Evolutionary conservation across 2,797 vertebrate species (phyloP), one percentile per base, ranked within the genome.

Genomic region (Varecia variegata): DNA sequence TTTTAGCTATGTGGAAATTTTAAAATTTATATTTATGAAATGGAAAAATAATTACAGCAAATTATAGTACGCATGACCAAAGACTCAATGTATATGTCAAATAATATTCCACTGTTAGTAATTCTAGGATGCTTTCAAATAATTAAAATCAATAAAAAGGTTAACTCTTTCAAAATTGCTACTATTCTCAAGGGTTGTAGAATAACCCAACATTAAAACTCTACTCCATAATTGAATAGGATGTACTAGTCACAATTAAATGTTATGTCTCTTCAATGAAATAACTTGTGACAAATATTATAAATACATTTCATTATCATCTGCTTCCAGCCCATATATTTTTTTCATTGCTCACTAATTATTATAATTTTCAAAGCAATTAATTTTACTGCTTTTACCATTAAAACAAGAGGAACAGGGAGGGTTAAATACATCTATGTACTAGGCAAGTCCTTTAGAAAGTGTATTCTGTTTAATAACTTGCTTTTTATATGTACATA

Each of bases 291-390:
- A 74, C 10, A 81, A 93, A 81, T 65, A 67, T 56, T 88, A 67
- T 68, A 85, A 88, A 70, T 56, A 25, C 18, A 54, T 27, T 70
- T 0, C 2, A 70, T 70, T 85, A 56, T 85, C 67, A 89, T 65
- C 40, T 58, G 47, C 5, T 82, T 89, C 17, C 5, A 81, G 58
- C 14, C 20, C 50, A 6, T 77, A 2, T 15, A 20, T 62, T 83
- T 86, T 84, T 65, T 3, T 20, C 68, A 0, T 80, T 88, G 20
- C 32, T 47, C 15, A 84, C 40, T 45, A 43, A 4, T 54, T 56
- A 81, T 86, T 87, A 47, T 93, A 91, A 60, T 40, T 68, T 73
- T 70, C 38, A 91, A 93, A 65, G n/a, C 21, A 95, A 90, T 93
- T 87, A 84, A 62, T 88, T 94, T 88, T n/a, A 62, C 7, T 70